Percentiles rank a stretch among this genome's conserved stretches.
Conservation (phyloP, 2,797 vertebrate species). For the Ceryle rudis region DNA sequence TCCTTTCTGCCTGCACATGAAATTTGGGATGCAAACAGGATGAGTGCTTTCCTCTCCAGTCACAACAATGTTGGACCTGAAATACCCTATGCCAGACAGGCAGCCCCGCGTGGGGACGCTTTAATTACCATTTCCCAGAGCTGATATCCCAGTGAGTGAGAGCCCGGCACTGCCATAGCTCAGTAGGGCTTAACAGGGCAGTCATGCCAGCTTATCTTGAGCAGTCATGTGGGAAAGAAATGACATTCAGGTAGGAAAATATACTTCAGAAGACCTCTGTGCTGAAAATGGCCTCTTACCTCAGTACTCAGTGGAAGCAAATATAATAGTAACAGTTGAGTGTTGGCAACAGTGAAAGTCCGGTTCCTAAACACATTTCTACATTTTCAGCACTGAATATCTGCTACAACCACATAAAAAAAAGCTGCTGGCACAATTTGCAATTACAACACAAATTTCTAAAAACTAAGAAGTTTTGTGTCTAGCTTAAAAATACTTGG, state of each 20-base stretch:
- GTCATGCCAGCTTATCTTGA: fast-evolving
- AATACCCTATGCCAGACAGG: not conserved
- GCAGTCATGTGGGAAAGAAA: too few species aligned
- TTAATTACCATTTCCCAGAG: not conserved
- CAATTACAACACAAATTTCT: not conserved
- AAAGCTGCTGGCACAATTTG: not conserved
- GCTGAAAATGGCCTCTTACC: not conserved
- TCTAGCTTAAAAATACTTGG: not conserved
- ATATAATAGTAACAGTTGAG: too few species aligned
- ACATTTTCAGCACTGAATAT: not conserved
- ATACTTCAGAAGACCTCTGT: fast-evolving
- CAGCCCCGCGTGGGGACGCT: fast-evolving
- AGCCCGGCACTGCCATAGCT: fast-evolving
- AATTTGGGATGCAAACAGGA: not conserved
- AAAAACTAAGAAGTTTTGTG: not conserved
- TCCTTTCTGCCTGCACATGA: not conserved
- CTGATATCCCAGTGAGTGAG: not conserved
- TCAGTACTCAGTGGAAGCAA: not conserved
- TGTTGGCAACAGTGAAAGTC: too few species aligned
- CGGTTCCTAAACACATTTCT: not conserved
- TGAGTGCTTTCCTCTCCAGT: not conserved
- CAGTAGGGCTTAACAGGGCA: not conserved
- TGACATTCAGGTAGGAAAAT: not conserved
- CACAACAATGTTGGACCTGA: fast-evolving
- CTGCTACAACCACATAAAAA: not conserved